Evolutionary conservation across 2,113 vertebrate genomes (phyloP).

Genomic region (Thomomys bottae): DNA sequence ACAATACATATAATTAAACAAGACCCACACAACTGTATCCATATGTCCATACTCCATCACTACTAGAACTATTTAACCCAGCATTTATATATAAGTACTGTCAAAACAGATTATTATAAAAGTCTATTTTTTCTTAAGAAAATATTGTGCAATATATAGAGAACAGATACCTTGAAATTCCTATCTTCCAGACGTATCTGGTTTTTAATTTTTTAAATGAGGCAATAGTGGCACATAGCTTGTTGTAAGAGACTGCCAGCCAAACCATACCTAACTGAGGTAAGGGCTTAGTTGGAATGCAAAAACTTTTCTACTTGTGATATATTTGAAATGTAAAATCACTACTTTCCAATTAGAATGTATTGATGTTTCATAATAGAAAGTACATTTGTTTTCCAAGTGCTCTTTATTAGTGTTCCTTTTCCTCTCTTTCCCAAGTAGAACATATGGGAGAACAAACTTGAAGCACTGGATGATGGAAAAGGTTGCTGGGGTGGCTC

Average conservation of each 20-base stretch:
- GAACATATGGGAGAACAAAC: not conserved
- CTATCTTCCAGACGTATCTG: slow-evolving; percentile 67
- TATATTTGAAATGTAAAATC: not conserved
- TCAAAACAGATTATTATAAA: slow-evolving; percentile 85
- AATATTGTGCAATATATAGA: slow-evolving; percentile 67
- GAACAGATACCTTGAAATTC: slow-evolving; percentile 78
- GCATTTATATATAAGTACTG: slow-evolving; percentile 83
- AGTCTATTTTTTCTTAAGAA: slow-evolving; percentile 81
- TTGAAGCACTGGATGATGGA: not conserved
- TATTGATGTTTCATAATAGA: not conserved
- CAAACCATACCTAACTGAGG: not conserved
- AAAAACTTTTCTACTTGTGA: not conserved
- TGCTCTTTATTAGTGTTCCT: not conserved
- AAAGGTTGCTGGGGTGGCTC: not conserved
- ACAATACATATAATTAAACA: slow-evolving; percentile 96
- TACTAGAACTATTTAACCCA: slow-evolving; percentile 84
- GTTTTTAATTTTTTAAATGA: slow-evolving; percentile 39
- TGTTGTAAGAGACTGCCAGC: not conserved
- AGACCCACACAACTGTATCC: slow-evolving; percentile 87
- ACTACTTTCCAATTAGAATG: not conserved
- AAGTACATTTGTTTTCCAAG: not conserved
- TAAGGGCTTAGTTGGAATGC: not conserved
- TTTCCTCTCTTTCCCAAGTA: not conserved
- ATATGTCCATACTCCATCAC: slow-evolving; percentile 86
- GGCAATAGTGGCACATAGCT: not conserved